Base-by-base conservation (phyloP, 2,888 invertebrate genomes). In the Carterocephalus palaemon region DNA sequence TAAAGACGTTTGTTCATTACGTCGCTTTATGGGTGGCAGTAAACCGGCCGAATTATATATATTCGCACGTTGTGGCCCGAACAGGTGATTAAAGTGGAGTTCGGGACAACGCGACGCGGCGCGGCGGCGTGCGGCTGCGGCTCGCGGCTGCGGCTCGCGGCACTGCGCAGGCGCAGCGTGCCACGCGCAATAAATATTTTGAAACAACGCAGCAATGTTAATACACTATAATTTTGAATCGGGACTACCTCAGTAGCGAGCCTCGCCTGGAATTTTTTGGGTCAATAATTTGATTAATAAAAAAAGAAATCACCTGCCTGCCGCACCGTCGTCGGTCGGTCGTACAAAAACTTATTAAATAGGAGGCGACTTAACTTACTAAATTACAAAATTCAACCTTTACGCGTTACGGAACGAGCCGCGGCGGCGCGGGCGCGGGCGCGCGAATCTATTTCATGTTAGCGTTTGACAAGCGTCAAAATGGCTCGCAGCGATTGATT, bases 341-440 rank as follows among this genome's bases (percentile, higher is more conserved):
- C 64, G 63, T 62, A 70, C 69, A 75, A 78, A 77, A 83, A 75
- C 72, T 76, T 77, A 84, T 84, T 84, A 85, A 85, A 85, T 81
- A 86, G 84, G 83, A 85, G 83, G 82, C 79, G 75, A 82, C 84
- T 75, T 75, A 75, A 83, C 84, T 80, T 82, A 85, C 84, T 80
- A 83, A 85, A 86, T 85, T 85, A 85, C 79, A 76, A 84, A 83
- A 81, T 69, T 75, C 81, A 70, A 84, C 78, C 79, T 83, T 79
- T 75, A 71, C 72, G 71, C 72, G 78, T 83, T 83, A 81, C 72
- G 74, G 76, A 82, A 82, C 81, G 81, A 82, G 70, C 75, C 72
- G 74, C 70, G 65, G 24, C 15, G 53, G 51, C 62, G 49, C 48
- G 48, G 37, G 40, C 41, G 34, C 17, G 54, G 70, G 65, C 55